These are phyloP conservation scores for Bos taurus DNA, from an alignment of 2,113 vertebrate genomes.

Conservation along the genomic window ARS-UCD2.0 NC_037335.1:108665001-108665500, in stretches of 20 bases:
- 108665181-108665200: not conserved
- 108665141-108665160: not conserved
- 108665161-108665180: not conserved
- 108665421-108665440: not conserved
- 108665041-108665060: fast-evolving
- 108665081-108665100: not conserved
- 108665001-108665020: not conserved
- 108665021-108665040: not conserved
- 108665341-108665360: not conserved
- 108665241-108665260: not conserved
- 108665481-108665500: not conserved
- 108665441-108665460: not conserved
- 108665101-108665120: not conserved
- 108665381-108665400: not conserved
- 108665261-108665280: fast-evolving
- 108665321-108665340: not conserved
- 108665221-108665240: not conserved
- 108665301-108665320: not conserved
- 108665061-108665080: fast-evolving
- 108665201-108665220: too few species aligned
- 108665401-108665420: not conserved
- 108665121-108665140: not conserved
- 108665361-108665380: too few species aligned
- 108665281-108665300: not conserved
- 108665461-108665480: not conserved